Evolutionary conservation across 2,888 invertebrate genomes (phyloP).

Genomic region (Caenorhabditis doughertyi): DNA sequence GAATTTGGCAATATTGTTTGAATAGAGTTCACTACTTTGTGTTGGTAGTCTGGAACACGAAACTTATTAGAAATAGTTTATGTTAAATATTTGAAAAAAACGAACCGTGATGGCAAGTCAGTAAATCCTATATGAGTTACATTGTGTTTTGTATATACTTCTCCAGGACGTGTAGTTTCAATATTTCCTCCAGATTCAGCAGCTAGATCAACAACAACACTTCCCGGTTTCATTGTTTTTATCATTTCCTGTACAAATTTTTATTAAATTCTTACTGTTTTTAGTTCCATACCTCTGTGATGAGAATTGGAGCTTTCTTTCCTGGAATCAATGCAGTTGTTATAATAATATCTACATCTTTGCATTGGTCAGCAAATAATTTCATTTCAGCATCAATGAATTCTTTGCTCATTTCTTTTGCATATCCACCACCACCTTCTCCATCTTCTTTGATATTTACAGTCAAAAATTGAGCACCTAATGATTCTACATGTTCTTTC

Average conservation of each 20-base stretch:
- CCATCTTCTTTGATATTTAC: slow-evolving; percentile 74
- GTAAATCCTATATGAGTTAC: slow-evolving; percentile 92
- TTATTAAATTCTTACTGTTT: neutral
- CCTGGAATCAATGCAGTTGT: slow-evolving; percentile 94
- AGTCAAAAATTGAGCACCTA: slow-evolving; percentile 92
- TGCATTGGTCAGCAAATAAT: slow-evolving; percentile 91
- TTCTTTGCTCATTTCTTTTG: slow-evolving; percentile 91
- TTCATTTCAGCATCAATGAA: slow-evolving; percentile 91
- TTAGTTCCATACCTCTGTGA: slow-evolving; percentile 87
- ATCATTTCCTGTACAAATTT: slow-evolving; percentile 87
- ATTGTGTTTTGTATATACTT: slow-evolving; percentile 88
- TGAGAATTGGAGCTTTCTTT: slow-evolving; percentile 89
- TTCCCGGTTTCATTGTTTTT: slow-evolving; percentile 91
- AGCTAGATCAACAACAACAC: slow-evolving; percentile 92
- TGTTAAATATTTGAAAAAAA: neutral
- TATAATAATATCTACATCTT: slow-evolving; percentile 91
- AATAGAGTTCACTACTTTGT: slow-evolving; percentile 91
- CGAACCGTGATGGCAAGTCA: slow-evolving; percentile 87
- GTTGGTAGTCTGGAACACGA: slow-evolving; percentile 87
- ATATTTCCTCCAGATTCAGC: slow-evolving; percentile 89
- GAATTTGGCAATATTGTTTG: slow-evolving; percentile 93
- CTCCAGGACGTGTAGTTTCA: slow-evolving; percentile 84
- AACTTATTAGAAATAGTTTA: neutral
- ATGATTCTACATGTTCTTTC: slow-evolving; percentile 91
- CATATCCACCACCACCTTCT: slow-evolving; percentile 88